Percentiles rank a stretch among this genome's conserved stretches.
phyloP scores from a whole-genome alignment of 2,888 invertebrate species.

The Adelognathus sp. region DNA sequence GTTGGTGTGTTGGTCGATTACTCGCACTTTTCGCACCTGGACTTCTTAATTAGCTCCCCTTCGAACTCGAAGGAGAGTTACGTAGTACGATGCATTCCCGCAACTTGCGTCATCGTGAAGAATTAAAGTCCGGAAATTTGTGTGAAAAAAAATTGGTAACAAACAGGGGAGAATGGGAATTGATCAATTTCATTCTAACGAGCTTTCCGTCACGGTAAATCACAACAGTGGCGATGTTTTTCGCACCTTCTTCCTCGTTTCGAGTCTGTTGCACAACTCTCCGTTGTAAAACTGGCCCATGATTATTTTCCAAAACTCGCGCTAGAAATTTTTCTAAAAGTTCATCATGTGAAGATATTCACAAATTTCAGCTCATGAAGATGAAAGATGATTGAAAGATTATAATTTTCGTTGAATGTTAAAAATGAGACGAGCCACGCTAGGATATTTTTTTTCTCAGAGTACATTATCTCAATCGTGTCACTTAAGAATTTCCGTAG shows the following conservation, averaged over 20 bases:
- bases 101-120: background rate
- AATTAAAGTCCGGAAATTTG: background rate
- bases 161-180: background rate
- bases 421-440: no score
- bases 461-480: no score
- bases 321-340: no score
- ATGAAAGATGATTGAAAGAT: no score
- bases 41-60: background rate
- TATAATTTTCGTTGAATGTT: no score
- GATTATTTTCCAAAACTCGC: no score
- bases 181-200: background rate
- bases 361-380: no score
- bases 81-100: background rate
- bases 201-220: background rate
- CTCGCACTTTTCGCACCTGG: conserved; percentile 13
- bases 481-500: no score
- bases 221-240: background rate
- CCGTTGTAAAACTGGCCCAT: no score
- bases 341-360: no score
- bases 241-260: background rate
- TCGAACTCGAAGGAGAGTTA: background rate
- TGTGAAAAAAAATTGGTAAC: background rate
- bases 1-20: conserved; percentile 2
- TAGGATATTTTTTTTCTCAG: background rate
- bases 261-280: no score